Evolutionary conservation across 1,140 invertebrate genomes (phyloP), one percentile per base, ranked within the genome.

Genomic region (Trachelipus rathkii): DNA sequence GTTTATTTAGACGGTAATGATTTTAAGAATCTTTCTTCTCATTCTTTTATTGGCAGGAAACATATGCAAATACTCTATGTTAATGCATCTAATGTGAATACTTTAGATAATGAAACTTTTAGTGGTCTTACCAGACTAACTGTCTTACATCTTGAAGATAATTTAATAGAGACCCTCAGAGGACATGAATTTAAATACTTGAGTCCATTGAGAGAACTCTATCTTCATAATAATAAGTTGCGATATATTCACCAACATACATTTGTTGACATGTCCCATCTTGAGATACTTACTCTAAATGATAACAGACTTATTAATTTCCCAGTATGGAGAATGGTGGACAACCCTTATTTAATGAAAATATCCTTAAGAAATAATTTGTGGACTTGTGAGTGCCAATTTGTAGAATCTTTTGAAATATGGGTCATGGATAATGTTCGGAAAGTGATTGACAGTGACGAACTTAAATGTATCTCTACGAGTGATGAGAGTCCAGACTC

Each of bases 1-100:
- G 89, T 96, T 69, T 96, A 96, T 85, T 88, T 96, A 75, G 95
- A 96, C 84, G 94, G 94, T 74, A 96, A 95, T 84, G 90, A 93
- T 82, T 91, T 97, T 80, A 90, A 90, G 71, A 91, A 94, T 82
- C 87, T 97, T 77, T 91, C 92, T 24, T 93, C 92, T 83, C 94
- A 97, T 83, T 91, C 93, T 5, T 95, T 97, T 84, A 93, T 96
- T 78, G 94, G 94, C 0, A 89, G 94, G 78, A 94, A 95, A 84
- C 93, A 94, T 83, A 85, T 97, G 80, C 91, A 91, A 84, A 90
- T 94, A 72, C 85, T 97, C 44, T 95, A 91, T 83, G 89, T 94
- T 10, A 97, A 96, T 85, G 92, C 93, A 85, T 95, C 93, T 46
- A 92, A 92, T 79, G 94, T 96, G 73, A 89, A 90, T 11, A 89